Evolutionary conservation across 1,140 invertebrate species (phyloP).

Genomic region (Oedothorax gibbosus): DNA sequence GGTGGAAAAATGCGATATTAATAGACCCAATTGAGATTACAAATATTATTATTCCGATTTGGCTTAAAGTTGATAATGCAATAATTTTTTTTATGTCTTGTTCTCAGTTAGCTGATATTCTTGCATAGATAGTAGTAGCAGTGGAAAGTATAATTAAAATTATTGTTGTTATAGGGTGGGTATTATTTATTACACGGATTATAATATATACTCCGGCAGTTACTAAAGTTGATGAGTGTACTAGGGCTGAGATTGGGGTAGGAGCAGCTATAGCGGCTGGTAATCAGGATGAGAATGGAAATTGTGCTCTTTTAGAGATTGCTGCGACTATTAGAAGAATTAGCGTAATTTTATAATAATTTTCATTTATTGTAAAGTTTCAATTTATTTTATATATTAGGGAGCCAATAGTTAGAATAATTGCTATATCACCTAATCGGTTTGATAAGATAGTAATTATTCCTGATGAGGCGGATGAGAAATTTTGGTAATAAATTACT

Average conservation of each 20-base stretch:
- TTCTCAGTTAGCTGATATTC: slow-evolving; percentile 13
- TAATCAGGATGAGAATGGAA: slow-evolving; percentile 79
- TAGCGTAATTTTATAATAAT: neutral
- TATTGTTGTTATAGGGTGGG: neutral
- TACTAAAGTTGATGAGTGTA: slow-evolving; percentile 81
- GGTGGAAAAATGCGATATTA: neutral
- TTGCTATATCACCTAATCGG: slow-evolving; percentile 71
- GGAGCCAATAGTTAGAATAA: slow-evolving; percentile 67
- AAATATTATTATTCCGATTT: slow-evolving; percentile 36
- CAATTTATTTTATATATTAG: neutral
- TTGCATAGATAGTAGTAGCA: neutral
- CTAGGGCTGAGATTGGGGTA: slow-evolving; percentile 78
- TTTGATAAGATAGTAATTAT: slow-evolving; percentile 76
- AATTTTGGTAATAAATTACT: slow-evolving; percentile 76
- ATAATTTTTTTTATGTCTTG: slow-evolving; percentile 38
- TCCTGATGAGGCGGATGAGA: slow-evolving; percentile 73
- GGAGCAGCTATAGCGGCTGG: slow-evolving; percentile 78
- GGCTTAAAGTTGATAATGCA: slow-evolving; percentile 7
- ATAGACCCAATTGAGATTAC: neutral
- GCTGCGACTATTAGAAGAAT: slow-evolving; percentile 71
- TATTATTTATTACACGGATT: slow-evolving; percentile 62
- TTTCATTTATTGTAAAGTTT: neutral
- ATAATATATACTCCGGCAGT: slow-evolving; percentile 79
- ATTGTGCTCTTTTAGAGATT: slow-evolving; percentile 80
- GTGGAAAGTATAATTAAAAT: slow-evolving; percentile 68